Base-by-base conservation (phyloP, 2,888 invertebrate species). In the Mythimna ferrago region DNA sequence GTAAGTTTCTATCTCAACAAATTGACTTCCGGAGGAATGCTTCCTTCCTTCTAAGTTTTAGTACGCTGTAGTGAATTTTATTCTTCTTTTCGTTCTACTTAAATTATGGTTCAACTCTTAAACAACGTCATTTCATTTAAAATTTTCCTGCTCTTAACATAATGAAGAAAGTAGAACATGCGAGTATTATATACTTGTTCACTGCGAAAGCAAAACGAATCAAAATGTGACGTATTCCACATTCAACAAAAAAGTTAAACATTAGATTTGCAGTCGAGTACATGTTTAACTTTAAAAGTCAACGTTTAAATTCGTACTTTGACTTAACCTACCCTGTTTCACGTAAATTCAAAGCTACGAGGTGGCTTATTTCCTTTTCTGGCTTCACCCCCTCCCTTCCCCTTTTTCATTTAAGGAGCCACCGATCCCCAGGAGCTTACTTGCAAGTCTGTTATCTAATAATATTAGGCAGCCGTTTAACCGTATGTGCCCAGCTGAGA, bases 1-100 rank as follows among this genome's bases (percentile, higher is more conserved):
- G 48, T 73, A 81, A 79, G 84, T 76, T 83, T 76, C 70, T 69
- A 66, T 72, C 76, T 66, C 51, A 76, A 73, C 67, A 67, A 85
- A 83, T 81, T 86, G 71, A 74, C 81, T 83, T 83, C 76, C 78
- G 76, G 60, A 76, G 66, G 54, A 68, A 66, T 71, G 60, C 69
- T 81, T 81, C 73, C 74, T 71, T 77, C 72, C 78, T 73, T 62
- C 73, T 64, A 73, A 76, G 58, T 83, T 78, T 73, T 58, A 78
- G 26, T 81, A 83, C 67, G 81, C 62, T 72, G 79, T 74, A 76
- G 73, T 72, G 21, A 75, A 67, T 72, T 78, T 73, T 7, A 71
- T 56, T 51, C 60, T 66, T 61, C 48, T 76, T 82, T 82, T 76
- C 58, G 44, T 65, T 79, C 48, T 60, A 32, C 53, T 32, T 66